Evolutionary conservation across 2,797 vertebrate species (phyloP), one percentile per base, ranked within the genome.

Genomic region (Botia almorhae): DNA sequence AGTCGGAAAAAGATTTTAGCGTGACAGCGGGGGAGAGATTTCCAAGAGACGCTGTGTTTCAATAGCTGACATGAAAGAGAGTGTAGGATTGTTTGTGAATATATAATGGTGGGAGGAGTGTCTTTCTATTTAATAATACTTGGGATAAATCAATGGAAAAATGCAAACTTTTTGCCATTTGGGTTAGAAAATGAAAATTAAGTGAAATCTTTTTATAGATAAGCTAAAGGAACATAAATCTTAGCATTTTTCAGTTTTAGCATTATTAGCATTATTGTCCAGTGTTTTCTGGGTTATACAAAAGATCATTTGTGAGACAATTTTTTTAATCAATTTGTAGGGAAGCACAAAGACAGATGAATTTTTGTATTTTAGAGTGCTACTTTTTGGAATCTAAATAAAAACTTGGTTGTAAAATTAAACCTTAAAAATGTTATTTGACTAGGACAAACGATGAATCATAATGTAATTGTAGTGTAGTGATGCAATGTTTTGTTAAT

Each of bases 1-100:
- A 95, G 95, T 80, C 17, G n/a, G n/a, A 19, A 6, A 26, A 58
- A 33, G 80, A 65, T 19, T 56, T 63, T n/a, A 61, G 55, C 53
- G 56, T 39, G 53, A 78, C 76, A 39, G 56, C 68, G 23, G 68
- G 56, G 68, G 2, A 72, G 29, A 33, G 67, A 55, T 72, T 72
- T 79, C 19, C 16, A 72, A 26, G 46, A 33, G 14, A 72, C 2
- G 6, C 58, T 72, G 69, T 79, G 46, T 17, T 80, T 73, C 36
- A 67, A 10, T 48, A 48, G 50, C 50, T 73, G 33, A 73, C 68
- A 65, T 71, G 56, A 60, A 26, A 26, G 58, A 60, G 23, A 64
- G 16, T 39, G 7, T 39, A n/a, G 29, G 61, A 65, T 65, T 50
- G 73, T 65, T 78, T 53, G 58, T 73, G 29, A 65, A 64, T 55